Percentiles rank a stretch among this genome's conserved stretches.
Conservation (phyloP, 2,797 vertebrate species). For the Adrianichthys oophorus region DNA sequence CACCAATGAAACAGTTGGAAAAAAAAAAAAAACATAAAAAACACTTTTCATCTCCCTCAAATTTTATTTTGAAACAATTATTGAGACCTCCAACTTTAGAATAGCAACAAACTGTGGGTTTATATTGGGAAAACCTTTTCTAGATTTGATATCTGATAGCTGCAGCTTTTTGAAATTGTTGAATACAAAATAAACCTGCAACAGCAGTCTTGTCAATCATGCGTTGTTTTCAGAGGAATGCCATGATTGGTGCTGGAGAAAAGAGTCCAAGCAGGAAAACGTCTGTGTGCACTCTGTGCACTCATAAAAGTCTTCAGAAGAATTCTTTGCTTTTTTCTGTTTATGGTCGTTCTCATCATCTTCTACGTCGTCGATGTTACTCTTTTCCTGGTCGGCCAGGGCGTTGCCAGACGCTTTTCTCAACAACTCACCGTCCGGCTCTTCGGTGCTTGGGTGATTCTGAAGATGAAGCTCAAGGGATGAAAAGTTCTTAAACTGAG, state of each 20-base stretch:
- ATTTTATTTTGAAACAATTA: too few species aligned
- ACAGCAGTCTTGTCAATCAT: too few species aligned
- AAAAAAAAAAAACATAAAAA: too few species aligned
- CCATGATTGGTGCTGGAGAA: slow-evolving; percentile 78
- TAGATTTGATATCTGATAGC: too few species aligned
- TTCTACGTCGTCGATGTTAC: slow-evolving; percentile 50
- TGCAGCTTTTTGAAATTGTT: too few species aligned
- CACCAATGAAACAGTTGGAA: too few species aligned
- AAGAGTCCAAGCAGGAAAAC: slow-evolving; percentile 72
- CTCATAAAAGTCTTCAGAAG: slow-evolving; percentile 71
- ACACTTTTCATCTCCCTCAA: too few species aligned
- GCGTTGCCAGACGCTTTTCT: slow-evolving; percentile 23
- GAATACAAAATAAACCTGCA: too few species aligned
- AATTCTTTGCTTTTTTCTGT: slow-evolving; percentile 48
- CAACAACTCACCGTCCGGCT: slow-evolving; percentile 31
- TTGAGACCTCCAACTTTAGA: too few species aligned
- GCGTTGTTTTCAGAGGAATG: slow-evolving; percentile 66
- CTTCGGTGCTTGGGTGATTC: slow-evolving; percentile 57
- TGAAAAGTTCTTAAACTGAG: slow-evolving; percentile 68
- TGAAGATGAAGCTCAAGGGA: slow-evolving; percentile 72
- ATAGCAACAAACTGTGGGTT: too few species aligned
- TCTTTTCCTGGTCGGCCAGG: slow-evolving; percentile 40
- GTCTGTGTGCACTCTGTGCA: slow-evolving; percentile 78
- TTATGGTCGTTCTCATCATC: slow-evolving; percentile 47
- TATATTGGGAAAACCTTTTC: too few species aligned